Evolutionary conservation across 2,888 invertebrate genomes (phyloP).

Genomic region (Patella depressa): DNA sequence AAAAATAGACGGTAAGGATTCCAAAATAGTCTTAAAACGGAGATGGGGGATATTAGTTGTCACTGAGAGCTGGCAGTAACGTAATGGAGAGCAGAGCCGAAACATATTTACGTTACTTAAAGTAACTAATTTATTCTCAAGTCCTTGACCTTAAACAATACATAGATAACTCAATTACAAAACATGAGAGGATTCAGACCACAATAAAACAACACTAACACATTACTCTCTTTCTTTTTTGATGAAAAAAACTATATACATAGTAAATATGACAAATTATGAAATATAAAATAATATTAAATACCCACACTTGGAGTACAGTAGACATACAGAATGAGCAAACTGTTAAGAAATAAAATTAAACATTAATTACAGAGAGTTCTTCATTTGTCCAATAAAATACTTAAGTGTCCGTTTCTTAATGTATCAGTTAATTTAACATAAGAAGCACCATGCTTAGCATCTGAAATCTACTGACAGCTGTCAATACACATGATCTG

Average conservation of each 20-base stretch:
- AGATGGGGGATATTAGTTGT: no score
- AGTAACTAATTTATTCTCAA: no score
- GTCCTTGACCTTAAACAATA: no score
- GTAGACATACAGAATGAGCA: neutral
- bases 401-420: neutral
- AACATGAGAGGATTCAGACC: neutral
- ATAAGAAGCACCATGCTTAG: conserved; percentile 18
- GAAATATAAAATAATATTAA: neutral
- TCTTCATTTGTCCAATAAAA: neutral
- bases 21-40: no score
- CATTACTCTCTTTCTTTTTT: neutral
- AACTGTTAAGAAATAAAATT: neutral
- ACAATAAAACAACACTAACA: neutral
- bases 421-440: neutral
- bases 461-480: conserved; percentile 13
- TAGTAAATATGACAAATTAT: neutral
- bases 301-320: neutral
- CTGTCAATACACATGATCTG: conserved; percentile 11
- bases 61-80: no score
- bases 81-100: no score
- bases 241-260: neutral
- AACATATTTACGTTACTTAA: no score
- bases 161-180: no score
- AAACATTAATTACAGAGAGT: no score
- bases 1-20: no score